Percentiles rank a stretch among this genome's conserved stretches.
Conservation (phyloP, 1,140 invertebrate genomes). For the Samia ricini region DNA sequence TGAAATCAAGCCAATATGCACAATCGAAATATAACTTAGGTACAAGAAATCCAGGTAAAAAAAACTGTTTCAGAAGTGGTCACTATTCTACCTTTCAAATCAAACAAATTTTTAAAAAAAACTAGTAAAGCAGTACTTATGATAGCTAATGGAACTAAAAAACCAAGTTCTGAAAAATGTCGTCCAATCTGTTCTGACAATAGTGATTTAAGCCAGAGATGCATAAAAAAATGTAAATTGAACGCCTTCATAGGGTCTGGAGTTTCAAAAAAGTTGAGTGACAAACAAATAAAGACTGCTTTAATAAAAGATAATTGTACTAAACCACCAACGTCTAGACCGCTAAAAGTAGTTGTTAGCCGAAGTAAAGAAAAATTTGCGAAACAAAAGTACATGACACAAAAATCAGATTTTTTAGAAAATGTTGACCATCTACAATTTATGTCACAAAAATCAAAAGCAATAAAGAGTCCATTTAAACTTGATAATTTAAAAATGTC, state of each 20-base stretch:
- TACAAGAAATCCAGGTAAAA: not conserved
- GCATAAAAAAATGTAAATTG: not conserved
- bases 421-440: not conserved
- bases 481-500: conserved; percentile 20
- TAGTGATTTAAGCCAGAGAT: not conserved
- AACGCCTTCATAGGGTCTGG: not conserved
- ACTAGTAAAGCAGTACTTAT: conserved; percentile 26
- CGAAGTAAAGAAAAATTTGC: not conserved
- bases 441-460: not conserved
- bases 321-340: not conserved
- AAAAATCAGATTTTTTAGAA: not conserved
- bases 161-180: not conserved
- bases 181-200: not conserved
- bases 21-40: not conserved
- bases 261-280: not conserved
- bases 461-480: not conserved
- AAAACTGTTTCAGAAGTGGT: conserved; percentile 18
- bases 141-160: not conserved
- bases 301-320: not conserved
- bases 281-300: not conserved
- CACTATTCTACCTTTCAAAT: conserved; percentile 35
- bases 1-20: not conserved
- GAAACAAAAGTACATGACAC: not conserved
- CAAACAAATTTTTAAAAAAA: conserved; percentile 38
- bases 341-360: not conserved